Evolutionary conservation across 2,888 invertebrate species (phyloP).

Genomic region (Cerceris ruficornis): DNA sequence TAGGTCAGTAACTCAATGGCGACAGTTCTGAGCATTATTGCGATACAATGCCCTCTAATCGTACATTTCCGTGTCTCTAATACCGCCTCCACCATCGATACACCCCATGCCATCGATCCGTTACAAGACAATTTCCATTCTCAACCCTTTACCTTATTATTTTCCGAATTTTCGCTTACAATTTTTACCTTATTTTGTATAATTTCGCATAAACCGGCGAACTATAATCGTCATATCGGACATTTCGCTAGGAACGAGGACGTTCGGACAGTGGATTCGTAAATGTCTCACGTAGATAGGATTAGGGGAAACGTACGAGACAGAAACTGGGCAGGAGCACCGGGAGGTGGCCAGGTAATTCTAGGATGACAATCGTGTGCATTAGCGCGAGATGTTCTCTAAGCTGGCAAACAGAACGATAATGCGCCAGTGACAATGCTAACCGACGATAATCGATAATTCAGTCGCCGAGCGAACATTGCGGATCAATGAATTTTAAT

Average conservation of each 20-base stretch:
- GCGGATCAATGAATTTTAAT: not conserved
- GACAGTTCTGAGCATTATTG: conserved; percentile 71
- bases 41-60: conserved; percentile 65
- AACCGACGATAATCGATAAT: conserved; percentile 48
- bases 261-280: conserved; percentile 35
- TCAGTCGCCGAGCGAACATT: not conserved
- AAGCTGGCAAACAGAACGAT: conserved; percentile 53
- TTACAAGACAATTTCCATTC: not conserved
- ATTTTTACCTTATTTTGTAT: not conserved
- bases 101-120: not conserved
- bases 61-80: conserved; percentile 40
- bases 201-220: not conserved
- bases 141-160: not conserved
- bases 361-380: conserved; percentile 61
- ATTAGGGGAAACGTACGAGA: conserved; percentile 45
- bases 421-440: conserved; percentile 32
- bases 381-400: conserved; percentile 54
- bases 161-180: too few species aligned
- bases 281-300: conserved; percentile 61
- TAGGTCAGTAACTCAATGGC: conserved; percentile 79
- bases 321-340: conserved; percentile 10
- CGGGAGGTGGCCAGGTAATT: conserved; percentile 51
- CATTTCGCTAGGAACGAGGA: conserved; percentile 27
- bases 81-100: conserved; percentile 25
- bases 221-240: not conserved